Evolutionary conservation across 2,888 invertebrate species (phyloP), one percentile per base, ranked within the genome.

Genomic region (Hypomecis atomaria): DNA sequence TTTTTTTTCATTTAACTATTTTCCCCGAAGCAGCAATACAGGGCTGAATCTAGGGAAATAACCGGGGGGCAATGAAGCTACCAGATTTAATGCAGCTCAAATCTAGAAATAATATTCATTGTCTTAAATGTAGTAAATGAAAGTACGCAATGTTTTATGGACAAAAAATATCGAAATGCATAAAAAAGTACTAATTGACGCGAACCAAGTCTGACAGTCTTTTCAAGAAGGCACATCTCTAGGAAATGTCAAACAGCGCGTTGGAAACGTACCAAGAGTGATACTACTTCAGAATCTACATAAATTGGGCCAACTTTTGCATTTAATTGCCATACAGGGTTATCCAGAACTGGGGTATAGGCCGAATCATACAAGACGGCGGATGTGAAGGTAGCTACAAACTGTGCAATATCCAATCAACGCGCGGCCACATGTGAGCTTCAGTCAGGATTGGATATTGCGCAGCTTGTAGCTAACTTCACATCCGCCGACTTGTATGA

Each of bases 131-230:
- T 23, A 23, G 23, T 23, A 23, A 23, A 23, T 6, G 40, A 40
- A 40, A 9, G 9, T 7, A 6, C 9, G 10, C 5, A 40, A 7
- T 10, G 40, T 10, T 7, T 6, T 8, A 50, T 40, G 9, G 23
- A 23, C 13, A n/a, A 52, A 23, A 40, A 9, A 36, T 42, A 40
- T n/a, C 40, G 52, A 23, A 42, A 52, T 40, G 40, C 40, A 10
- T 40, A n/a, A 3, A 52, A 36, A 38, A 23, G 44, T 9, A 62
- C 52, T 38, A 57, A 62, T 54, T 42, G 54, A 60, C 9, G 50
- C 23, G 55, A 55, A 48, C 11, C 45, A 56, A 44, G 33, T 62
- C 65, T 47, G 37, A 67, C 75, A 75, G 74, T 75, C 77, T 75
- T 70, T 63, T 68, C 54, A 1, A 37, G 44, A 69, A 69, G 69